Evolutionary conservation across 2,113 vertebrate species (phyloP), one percentile per base, ranked within the genome.

Genomic region (Ceratotherium simum): DNA sequence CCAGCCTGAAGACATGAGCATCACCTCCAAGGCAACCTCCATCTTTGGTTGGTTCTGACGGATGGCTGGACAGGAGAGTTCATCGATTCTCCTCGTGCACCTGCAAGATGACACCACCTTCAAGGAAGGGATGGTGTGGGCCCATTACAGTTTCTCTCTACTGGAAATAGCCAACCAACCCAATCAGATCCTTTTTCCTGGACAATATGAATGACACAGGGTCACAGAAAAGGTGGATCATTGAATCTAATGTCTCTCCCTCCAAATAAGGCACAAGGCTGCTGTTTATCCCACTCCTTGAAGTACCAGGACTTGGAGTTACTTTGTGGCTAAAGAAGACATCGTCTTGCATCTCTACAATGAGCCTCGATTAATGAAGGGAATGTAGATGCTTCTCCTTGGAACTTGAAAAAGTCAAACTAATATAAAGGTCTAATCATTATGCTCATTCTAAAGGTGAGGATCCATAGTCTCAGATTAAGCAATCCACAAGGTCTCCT

Each of bases 351-450:
- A 62, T 62, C 48, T 76, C 10, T 27, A 39, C 36, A 88, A 54
- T 81, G 60, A 46, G 25, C 29, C 51, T 86, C 14, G 36, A 56
- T 48, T 86, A 80, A 67, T 51, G 9, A 85, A 42, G 56, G 16
- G n/a, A 56, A 29, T 72, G 54, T 14, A 25, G 46, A 31, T 36
- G 42, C 8, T 80, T 79, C 36, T 85, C 48, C 48, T 72, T 64
- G 56, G 79, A 90, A 65, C 46, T 84, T 96, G 60, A 67, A 90
- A 89, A 84, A 79, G 29, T 72, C 79, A 72, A 58, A 56, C 58
- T 67, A 58, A 82, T 46, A 67, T 20, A 36, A 92, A 92, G 8
- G 17, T 56, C 18, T 67, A 80, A 76, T 56, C 65, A 60, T 51
- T 18, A n/a, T 25, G 51, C 21, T 60, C 39, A 29, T 48, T 80